phyloP scores from a whole-genome alignment of 2,888 invertebrate genomes.

The Phanerotoma sp. region DNA sequence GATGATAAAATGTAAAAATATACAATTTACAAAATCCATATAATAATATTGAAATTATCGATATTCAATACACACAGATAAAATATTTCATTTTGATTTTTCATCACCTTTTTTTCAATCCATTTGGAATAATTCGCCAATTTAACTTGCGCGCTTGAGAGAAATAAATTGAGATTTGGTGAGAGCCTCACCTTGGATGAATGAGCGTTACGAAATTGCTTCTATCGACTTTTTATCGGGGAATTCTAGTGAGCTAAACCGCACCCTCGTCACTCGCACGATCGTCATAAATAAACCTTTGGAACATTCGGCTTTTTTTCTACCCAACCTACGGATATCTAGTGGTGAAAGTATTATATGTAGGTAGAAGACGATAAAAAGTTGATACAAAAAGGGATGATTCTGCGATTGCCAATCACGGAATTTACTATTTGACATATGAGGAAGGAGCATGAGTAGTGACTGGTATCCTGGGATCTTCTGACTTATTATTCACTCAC shows the following conservation, averaged over 20 bases:
- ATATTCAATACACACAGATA: too few species aligned
- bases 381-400: too few species aligned
- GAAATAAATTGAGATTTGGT: not conserved
- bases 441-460: too few species aligned
- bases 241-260: not conserved
- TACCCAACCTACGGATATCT: too few species aligned
- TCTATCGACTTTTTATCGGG: not conserved
- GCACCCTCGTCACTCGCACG: slow-evolving; percentile 4
- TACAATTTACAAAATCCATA: too few species aligned
- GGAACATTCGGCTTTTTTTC: not conserved
- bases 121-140: not conserved
- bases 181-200: not conserved
- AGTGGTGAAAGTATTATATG: not conserved
- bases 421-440: too few species aligned
- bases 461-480: too few species aligned
- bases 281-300: slow-evolving; percentile 2
- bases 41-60: too few species aligned
- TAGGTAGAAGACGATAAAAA: not conserved
- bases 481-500: too few species aligned
- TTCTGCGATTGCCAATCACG: too few species aligned
- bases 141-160: not conserved
- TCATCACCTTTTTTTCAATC: not conserved
- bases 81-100: too few species aligned
- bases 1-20: too few species aligned
- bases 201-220: not conserved